These are phyloP conservation scores for Borostomias antarcticus DNA, from an alignment of 2,797 vertebrate genomes.

Conservation along the genomic window DNA sequence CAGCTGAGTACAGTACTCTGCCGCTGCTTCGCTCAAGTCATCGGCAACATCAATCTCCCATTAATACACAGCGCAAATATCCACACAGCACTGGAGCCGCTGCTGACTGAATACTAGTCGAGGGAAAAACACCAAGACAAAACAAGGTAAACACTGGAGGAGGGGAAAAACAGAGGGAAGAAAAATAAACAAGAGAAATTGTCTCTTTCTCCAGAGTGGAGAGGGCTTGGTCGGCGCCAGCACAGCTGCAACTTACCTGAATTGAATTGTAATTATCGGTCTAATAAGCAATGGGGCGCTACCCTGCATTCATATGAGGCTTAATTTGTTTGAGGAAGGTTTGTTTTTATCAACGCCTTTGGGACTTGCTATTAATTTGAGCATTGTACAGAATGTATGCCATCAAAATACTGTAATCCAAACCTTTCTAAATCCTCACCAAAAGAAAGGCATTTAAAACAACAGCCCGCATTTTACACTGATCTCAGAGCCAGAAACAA, in stretches of 20 bases:
- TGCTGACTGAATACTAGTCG: constrained; percentile 38
- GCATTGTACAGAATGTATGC: constrained; percentile 53
- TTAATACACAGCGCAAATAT: constrained; percentile 68
- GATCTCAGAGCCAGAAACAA: constrained; percentile 49
- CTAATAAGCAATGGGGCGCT: constrained; percentile 24
- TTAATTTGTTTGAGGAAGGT: constrained; percentile 43
- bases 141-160: constrained; percentile 1
- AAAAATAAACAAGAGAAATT: constrained; percentile 3
- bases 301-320: constrained; percentile 36
- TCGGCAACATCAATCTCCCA: constrained; percentile 71
- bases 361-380: constrained; percentile 50
- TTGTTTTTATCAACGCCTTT: constrained; percentile 52
- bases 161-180: neutral
- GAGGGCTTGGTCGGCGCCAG: constrained; percentile 11
- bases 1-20: constrained; percentile 66
- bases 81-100: constrained; percentile 41
- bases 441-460: constrained; percentile 38
- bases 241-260: constrained; percentile 16
- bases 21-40: constrained; percentile 69
- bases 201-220: constrained; percentile 11
- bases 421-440: constrained; percentile 33
- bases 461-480: constrained; percentile 50
- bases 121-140: constrained; percentile 20
- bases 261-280: no score
- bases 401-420: constrained; percentile 57